Base-by-base conservation (phyloP, 2,797 vertebrate genomes). In the Phylloscopus collybita region DNA sequence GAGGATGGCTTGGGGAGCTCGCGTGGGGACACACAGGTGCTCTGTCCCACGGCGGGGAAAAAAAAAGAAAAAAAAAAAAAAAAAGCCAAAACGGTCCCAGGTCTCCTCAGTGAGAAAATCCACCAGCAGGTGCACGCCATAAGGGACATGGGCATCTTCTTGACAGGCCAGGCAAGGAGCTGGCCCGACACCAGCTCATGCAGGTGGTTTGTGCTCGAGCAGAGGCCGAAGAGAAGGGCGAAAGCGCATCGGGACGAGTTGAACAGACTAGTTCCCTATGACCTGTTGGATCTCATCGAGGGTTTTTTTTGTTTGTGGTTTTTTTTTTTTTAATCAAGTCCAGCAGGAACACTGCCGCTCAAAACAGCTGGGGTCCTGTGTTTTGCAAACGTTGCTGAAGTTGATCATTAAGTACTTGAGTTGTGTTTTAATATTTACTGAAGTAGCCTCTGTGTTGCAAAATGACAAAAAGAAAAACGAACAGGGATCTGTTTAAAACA, bases 161-260 rank as follows among this genome's bases (percentile, higher is more conserved):
- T 34, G 10, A 5, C 53, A 6, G 15, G 32, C 42, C 11, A 2
- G 57, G 12, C 14, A 2, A 34, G 67, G 38, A 36, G 47, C 34
- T 26, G 69, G 17, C 21, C 26, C 4, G 30, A 12, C 17, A 12
- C 6, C 17, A 2, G 30, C 21, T 17, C 17, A 1, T 2, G 8
- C 20, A 3, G 51, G 23, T 15, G 40, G 14, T 4, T 8, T 53
- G 40, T 34, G 44, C 50, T 49, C 5, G 14, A 26, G 34, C n/a
- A 12, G 22, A 9, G 32, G 6, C 36, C 11, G 1, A 15, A 72
- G 22, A 13, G 4, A 51, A 61, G 49, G 51, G 49, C 61, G 1
- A 0, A 45, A 36, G 18, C 3, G 5, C 10, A 0, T 7, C 3
- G 7, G 22, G 23, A 5, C 1, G 0, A 27, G 16, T 0, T 11